These are phyloP conservation scores for Siniperca obscura DNA, from an alignment of 2,797 vertebrate genomes.

Conservation along the genomic window DNA sequence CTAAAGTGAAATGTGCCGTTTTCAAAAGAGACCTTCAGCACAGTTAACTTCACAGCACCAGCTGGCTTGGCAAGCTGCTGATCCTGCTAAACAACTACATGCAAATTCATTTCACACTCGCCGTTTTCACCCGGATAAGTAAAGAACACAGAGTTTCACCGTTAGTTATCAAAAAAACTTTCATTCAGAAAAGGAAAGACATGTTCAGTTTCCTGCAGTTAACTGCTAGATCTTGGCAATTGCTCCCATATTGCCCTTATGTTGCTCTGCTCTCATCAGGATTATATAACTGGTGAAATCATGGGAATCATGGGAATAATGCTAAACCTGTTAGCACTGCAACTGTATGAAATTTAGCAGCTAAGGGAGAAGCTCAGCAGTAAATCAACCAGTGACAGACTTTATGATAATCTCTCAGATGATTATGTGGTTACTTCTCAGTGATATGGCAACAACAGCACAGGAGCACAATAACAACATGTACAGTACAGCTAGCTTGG, in stretches of 20 bases:
- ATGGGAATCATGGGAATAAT: conserved; percentile 8
- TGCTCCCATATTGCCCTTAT: conserved; percentile 17
- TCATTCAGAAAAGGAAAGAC: conserved; percentile 31
- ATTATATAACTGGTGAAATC: conserved; percentile 14
- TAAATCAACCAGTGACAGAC: conserved; percentile 36
- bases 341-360: not conserved
- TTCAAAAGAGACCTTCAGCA: conserved; percentile 43
- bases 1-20: conserved; percentile 41
- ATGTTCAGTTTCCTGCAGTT: conserved; percentile 6
- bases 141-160: conserved; percentile 60
- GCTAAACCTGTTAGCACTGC: conserved; percentile 15
- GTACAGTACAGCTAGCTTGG: conserved; percentile 7
- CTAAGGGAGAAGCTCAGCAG: not conserved
- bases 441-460: conserved; percentile 42
- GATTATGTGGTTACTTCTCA: conserved; percentile 14
- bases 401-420: conserved; percentile 20
- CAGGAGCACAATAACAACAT: conserved; percentile 33
- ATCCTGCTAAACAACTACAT: conserved; percentile 59
- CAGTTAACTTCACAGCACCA: conserved; percentile 67
- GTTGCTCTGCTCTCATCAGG: not conserved
- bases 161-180: conserved; percentile 19
- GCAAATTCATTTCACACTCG: conserved; percentile 68
- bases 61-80: conserved; percentile 69
- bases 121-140: conserved; percentile 41
- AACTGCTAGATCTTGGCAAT: conserved; percentile 13